Conservation (phyloP, 2,797 vertebrate genomes). For the Coilia nasus region DNA sequence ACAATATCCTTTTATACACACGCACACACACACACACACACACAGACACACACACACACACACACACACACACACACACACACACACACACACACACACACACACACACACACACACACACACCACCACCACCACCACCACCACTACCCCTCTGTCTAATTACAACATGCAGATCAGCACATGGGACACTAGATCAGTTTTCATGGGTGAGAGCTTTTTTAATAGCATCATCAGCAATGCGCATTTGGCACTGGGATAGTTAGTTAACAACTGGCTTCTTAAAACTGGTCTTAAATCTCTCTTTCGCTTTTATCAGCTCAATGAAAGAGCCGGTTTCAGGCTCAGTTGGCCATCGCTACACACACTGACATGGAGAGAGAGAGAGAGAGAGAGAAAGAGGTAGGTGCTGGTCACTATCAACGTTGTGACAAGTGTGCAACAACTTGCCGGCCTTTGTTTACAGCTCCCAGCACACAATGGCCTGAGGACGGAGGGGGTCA, state of each 20-base stretch:
- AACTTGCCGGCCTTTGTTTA: slow-evolving; percentile 66
- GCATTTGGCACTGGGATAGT: slow-evolving; percentile 19
- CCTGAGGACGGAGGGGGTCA: slow-evolving; percentile 54
- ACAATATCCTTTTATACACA: slow-evolving; percentile 51
- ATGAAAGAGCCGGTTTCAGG: neutral
- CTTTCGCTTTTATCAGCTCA: neutral
- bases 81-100: neutral
- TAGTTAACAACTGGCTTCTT: slow-evolving; percentile 15
- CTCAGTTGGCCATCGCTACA: neutral
- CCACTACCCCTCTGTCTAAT: neutral
- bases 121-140: neutral
- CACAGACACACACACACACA: no score
- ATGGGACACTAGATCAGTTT: slow-evolving; percentile 19
- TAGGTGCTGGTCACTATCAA: slow-evolving; percentile 56
- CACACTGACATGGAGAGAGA: slow-evolving; percentile 26
- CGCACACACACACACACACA: slow-evolving; percentile 43
- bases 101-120: neutral
- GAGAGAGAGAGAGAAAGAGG: slow-evolving; percentile 45
- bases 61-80: no score
- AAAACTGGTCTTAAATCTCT: neutral
- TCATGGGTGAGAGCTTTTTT: slow-evolving; percentile 25
- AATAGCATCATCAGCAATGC: slow-evolving; percentile 20
- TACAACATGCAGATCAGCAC: neutral
- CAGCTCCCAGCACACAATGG: slow-evolving; percentile 51
- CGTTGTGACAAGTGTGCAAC: slow-evolving; percentile 70